These are phyloP conservation scores for Acrossocheilus wenchowensis DNA, from an alignment of 2,797 vertebrate species.

Conservation along the genomic window DNA sequence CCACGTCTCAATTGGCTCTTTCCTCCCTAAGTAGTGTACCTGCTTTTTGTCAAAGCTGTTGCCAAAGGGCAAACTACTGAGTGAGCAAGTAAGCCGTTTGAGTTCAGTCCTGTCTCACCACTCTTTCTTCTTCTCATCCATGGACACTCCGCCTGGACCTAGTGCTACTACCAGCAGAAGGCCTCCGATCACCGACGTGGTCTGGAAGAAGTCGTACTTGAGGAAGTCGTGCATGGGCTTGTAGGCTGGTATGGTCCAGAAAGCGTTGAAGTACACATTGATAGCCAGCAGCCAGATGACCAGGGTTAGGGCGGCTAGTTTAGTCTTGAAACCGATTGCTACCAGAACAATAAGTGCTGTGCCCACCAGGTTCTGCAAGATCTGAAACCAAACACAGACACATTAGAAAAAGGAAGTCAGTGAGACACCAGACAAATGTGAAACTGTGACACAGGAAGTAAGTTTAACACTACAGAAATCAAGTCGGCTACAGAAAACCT, in stretches of 20 bases:
- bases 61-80: conserved; percentile 48
- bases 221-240: conserved; percentile 99
- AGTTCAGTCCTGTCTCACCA: conserved; percentile 76
- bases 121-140: conserved; percentile 99
- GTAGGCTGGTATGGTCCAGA: conserved; percentile 94
- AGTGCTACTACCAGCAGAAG: conserved; percentile 94
- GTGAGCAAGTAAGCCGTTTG: conserved; percentile 39
- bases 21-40: conserved; percentile 77
- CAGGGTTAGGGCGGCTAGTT: conserved; percentile 93
- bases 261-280: conserved; percentile 97
- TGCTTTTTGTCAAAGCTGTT: conserved; percentile 32
- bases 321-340: conserved; percentile 97
- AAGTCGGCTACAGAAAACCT: not conserved
- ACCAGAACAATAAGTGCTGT: conserved; percentile 95
- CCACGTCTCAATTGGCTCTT: conserved; percentile 67
- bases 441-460: not conserved
- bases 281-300: conserved; percentile 94
- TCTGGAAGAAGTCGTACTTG: conserved; percentile 99
- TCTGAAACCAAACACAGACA: conserved; percentile 70
- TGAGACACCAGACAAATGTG: not conserved
- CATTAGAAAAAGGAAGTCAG: not conserved
- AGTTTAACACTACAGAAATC: not conserved
- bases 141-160: conserved; percentile 95
- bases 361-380: conserved; percentile 96
- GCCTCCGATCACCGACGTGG: conserved; percentile 97